phyloP scores from a whole-genome alignment of 2,797 vertebrate species.

The Sus cebifrons region DNA sequence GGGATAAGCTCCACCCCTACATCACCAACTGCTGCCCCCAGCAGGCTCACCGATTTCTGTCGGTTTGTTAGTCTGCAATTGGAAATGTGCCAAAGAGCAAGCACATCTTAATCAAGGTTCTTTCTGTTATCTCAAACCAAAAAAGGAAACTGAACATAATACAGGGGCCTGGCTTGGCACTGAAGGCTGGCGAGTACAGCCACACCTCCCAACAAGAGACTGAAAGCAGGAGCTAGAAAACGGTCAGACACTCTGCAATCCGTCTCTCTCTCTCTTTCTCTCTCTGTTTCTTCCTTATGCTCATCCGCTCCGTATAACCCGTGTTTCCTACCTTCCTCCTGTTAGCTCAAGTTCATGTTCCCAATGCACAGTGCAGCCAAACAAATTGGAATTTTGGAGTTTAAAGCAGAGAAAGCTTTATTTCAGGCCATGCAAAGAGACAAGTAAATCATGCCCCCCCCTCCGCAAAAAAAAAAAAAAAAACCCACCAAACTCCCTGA shows the following conservation, averaged over 20 bases:
- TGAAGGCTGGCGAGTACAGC: slow-evolving; percentile 21
- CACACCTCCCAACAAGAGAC: not conserved
- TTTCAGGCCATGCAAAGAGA: too few species aligned
- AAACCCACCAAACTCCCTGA: too few species aligned
- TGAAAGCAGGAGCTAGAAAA: not conserved
- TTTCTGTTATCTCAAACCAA: slow-evolving; percentile 3
- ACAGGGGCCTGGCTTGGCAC: not conserved
- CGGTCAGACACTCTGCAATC: not conserved
- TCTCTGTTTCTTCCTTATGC: not conserved
- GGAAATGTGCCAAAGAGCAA: not conserved
- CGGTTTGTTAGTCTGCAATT: not conserved
- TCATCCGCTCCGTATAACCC: not conserved
- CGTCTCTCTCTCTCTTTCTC: not conserved
- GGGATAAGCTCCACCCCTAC: not conserved
- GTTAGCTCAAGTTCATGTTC: too few species aligned
- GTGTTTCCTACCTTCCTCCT: not conserved
- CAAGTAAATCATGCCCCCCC: too few species aligned
- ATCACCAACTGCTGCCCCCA: not conserved
- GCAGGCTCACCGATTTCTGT: not conserved
- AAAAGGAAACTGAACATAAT: not conserved
- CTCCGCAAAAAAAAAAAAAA: too few species aligned
- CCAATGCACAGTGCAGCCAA: too few species aligned
- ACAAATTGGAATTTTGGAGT: too few species aligned
- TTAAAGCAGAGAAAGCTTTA: too few species aligned
- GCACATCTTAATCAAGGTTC: not conserved